Conservation (phyloP, 2,113 vertebrate species). For the Platysteira castanea region DNA sequence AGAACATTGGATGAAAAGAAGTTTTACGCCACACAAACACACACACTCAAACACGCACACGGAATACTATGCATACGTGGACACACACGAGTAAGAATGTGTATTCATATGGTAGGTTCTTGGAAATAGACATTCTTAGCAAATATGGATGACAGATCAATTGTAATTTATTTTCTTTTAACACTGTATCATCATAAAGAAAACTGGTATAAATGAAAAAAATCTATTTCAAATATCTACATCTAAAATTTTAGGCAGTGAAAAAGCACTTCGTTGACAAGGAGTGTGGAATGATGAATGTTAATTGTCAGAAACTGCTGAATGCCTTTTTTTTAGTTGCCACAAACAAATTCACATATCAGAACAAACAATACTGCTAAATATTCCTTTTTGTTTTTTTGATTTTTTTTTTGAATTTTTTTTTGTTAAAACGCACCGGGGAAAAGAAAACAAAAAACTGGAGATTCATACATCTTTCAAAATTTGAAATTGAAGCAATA, state of each 20-base stretch:
- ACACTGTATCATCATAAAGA: conserved; percentile 86
- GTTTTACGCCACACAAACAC: conserved; percentile 43
- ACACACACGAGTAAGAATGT: conserved; percentile 74
- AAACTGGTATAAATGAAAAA: conserved; percentile 86
- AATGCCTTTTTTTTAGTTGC: conserved; percentile 81
- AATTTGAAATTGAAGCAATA: conserved; percentile 82
- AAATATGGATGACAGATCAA: conserved; percentile 88
- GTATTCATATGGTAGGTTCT: conserved; percentile 68
- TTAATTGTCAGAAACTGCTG: conserved; percentile 82
- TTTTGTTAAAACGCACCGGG: conserved; percentile 78
- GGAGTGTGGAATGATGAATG: conserved; percentile 84
- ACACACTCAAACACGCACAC: conserved; percentile 39
- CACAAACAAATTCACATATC: conserved; percentile 88
- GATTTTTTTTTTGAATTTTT: conserved; percentile 58
- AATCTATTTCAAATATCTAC: conserved; percentile 91
- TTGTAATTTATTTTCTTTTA: conserved; percentile 87
- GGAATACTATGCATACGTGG: conserved; percentile 45
- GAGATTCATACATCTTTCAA: conserved; percentile 81
- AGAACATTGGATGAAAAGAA: conserved; percentile 52
- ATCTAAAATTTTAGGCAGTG: conserved; percentile 97
- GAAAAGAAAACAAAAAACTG: conserved; percentile 76
- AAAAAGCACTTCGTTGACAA: conserved; percentile 93
- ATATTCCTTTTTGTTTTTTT: conserved; percentile 75
- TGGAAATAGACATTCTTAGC: conserved; percentile 87
- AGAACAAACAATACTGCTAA: conserved; percentile 89